A percentile compares a stretch with the other conserved stretches of the same genome.
These are phyloP conservation scores for Stenodera caucasica DNA, from an alignment of 2,888 invertebrate genomes.

Conservation along the genomic window DNA sequence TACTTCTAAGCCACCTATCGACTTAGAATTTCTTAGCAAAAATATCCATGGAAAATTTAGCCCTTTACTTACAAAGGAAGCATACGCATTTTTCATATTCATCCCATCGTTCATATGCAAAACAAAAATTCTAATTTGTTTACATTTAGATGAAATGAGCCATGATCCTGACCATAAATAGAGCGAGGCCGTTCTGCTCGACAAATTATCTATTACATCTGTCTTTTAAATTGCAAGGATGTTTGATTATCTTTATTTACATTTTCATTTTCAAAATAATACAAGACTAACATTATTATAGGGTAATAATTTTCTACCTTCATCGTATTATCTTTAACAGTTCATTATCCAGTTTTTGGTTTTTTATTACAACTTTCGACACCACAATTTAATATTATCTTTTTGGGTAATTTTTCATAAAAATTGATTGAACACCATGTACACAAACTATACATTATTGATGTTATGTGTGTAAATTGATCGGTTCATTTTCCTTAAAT, in stretches of 20 bases:
- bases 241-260: too few species aligned
- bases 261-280: too few species aligned
- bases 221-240: too few species aligned
- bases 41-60: too few species aligned
- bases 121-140: constrained; percentile 15
- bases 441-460: background rate
- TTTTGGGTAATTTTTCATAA: background rate
- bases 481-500: background rate
- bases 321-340: background rate
- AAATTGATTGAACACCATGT: background rate
- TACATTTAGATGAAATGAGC: constrained; percentile 14
- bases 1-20: too few species aligned
- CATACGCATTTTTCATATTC: too few species aligned
- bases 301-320: background rate
- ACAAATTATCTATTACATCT: too few species aligned
- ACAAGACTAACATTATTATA: too few species aligned
- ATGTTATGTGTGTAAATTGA: background rate
- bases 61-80: too few species aligned
- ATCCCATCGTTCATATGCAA: too few species aligned
- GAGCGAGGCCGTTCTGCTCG: constrained; percentile 8
- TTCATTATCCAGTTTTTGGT: background rate
- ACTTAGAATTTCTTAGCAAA: too few species aligned
- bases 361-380: background rate
- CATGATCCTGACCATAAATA: constrained; percentile 23
- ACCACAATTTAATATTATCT: background rate